Percentiles rank a stretch among this genome's conserved stretches.
Conservation (phyloP, 2,888 invertebrate genomes). For the Acholoe squamosa region DNA sequence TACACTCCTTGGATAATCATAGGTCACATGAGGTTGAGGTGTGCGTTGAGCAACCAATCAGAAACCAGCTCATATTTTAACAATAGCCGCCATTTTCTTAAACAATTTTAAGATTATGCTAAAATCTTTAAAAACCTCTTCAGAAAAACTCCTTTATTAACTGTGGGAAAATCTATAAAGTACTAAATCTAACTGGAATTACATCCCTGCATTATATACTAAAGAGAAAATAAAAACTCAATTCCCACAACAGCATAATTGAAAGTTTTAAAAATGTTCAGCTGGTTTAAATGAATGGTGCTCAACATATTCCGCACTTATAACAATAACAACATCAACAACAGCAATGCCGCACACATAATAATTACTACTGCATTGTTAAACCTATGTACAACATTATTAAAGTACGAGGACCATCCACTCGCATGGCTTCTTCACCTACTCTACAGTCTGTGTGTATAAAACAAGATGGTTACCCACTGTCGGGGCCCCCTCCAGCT, state of each 20-base stretch:
- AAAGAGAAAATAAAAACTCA: no score
- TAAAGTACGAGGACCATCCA: not conserved
- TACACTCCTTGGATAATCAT: conserved; percentile 54
- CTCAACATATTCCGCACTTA: conserved; percentile 41
- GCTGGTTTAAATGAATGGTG: conserved; percentile 40
- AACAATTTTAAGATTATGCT: not conserved
- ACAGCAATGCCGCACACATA: conserved; percentile 42
- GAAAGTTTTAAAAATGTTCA: not conserved
- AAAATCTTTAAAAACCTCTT: not conserved
- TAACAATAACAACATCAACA: conserved; percentile 53
- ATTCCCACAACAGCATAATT: not conserved
- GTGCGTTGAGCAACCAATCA: conserved; percentile 59
- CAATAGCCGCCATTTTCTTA: not conserved
- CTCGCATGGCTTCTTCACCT: not conserved
- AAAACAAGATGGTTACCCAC: conserved; percentile 13
- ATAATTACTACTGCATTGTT: conserved; percentile 6
- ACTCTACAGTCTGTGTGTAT: conserved; percentile 30
- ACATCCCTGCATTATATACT: no score
- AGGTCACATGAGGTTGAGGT: conserved; percentile 50
- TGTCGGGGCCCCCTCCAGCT: not conserved
- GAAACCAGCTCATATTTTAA: conserved; percentile 52
- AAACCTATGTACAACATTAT: conserved; percentile 20
- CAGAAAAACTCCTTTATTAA: not conserved
- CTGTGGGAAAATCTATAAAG: not conserved
- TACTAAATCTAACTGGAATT: no score